Percentiles rank a stretch among this genome's conserved stretches.
Conservation (phyloP, 2,113 vertebrate genomes). For the Gasterosteus nipponicus region DNA sequence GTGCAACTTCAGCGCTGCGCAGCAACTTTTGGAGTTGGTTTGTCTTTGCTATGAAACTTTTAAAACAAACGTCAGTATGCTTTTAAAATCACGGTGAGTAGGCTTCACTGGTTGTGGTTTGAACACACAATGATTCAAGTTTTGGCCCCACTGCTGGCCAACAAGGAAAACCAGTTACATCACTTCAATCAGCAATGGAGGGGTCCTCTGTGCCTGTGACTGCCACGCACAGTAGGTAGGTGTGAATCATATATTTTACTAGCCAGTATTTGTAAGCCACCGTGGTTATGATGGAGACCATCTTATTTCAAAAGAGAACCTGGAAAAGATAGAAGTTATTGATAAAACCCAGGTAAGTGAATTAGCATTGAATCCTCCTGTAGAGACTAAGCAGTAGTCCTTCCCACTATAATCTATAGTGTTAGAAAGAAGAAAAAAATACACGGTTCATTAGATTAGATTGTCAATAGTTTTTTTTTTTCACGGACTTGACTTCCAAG, state of each 20-base stretch:
- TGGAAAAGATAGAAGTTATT: background rate
- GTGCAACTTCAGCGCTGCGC: background rate
- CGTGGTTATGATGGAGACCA: background rate
- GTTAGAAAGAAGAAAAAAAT: background rate
- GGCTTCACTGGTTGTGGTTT: background rate
- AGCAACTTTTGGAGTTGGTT: conserved; percentile 4
- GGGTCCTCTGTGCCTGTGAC: too few relatives aligned
- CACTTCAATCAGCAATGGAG: background rate
- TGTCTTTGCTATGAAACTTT: conserved; percentile 11
- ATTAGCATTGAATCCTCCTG: too few relatives aligned
- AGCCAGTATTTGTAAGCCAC: background rate
- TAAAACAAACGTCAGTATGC: background rate
- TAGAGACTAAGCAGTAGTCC: background rate
- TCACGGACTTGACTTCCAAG: background rate
- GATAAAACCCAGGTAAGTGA: background rate
- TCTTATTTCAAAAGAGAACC: background rate
- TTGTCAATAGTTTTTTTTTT: background rate
- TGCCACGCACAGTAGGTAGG: too few relatives aligned
- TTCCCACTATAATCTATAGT: background rate
- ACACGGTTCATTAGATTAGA: background rate
- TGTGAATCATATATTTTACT: background rate
- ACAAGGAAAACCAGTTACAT: background rate
- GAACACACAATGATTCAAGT: background rate
- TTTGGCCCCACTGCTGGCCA: background rate
- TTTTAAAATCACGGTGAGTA: background rate